phyloP scores from a whole-genome alignment of 2,113 vertebrate species.

The Zosterops pallidus region DNA sequence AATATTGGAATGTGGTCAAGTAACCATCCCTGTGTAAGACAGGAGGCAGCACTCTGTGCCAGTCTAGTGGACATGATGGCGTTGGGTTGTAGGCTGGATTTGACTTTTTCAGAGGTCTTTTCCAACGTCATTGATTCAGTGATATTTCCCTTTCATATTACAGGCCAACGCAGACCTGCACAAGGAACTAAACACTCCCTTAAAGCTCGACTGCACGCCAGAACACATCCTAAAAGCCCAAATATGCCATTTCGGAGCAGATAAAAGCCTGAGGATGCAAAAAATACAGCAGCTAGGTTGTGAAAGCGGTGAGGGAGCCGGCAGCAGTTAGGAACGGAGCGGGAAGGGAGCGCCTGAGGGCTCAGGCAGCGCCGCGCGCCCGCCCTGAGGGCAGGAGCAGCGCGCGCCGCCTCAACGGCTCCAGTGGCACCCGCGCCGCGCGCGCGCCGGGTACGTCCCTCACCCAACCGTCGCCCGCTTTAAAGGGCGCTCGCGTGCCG shows the following conservation, averaged over 20 bases:
- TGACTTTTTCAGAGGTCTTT: not conserved
- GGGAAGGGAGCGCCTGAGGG: rapidly evolving
- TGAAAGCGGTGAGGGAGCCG: rapidly evolving
- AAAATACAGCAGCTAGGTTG: rapidly evolving
- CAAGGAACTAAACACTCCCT: rapidly evolving
- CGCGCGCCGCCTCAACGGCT: rapidly evolving
- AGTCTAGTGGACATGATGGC: rapidly evolving
- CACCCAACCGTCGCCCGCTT: rapidly evolving
- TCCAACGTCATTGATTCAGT: not conserved
- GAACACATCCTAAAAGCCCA: rapidly evolving
- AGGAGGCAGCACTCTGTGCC: not conserved
- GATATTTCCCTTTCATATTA: too few species aligned
- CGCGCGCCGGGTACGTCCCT: rapidly evolving
- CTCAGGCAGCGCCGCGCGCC: rapidly evolving
- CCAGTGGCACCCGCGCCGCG: rapidly evolving
- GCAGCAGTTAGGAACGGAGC: rapidly evolving
- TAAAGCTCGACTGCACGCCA: rapidly evolving
- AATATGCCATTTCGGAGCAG: rapidly evolving
- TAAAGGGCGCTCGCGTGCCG: not conserved
- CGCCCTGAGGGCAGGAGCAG: not conserved
- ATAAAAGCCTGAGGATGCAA: rapidly evolving
- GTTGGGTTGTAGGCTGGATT: rapidly evolving
- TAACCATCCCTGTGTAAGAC: rapidly evolving
- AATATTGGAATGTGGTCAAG: not conserved
- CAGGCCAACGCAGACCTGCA: rapidly evolving